Conservation (phyloP, 2,797 vertebrate species). For the Gymnopithys bicolor region DNA sequence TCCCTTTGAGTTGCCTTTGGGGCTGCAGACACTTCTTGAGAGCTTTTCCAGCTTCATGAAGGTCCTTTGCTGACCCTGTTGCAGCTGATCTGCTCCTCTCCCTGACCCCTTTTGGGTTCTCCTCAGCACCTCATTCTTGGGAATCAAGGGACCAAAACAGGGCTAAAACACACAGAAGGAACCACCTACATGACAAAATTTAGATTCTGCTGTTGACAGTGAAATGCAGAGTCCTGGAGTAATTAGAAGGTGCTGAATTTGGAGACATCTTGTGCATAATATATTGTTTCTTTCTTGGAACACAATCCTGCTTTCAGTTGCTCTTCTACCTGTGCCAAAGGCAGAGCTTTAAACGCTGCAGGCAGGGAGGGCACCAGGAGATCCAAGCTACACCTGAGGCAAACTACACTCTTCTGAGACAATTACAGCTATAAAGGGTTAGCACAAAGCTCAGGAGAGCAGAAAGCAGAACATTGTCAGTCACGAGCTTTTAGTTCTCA, state of each 20-base stretch:
- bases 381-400: background rate
- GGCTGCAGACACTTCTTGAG: background rate
- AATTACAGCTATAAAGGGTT: background rate
- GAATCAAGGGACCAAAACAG: background rate
- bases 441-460: constrained; percentile 21
- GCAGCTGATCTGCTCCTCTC: background rate
- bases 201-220: background rate
- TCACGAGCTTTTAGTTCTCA: background rate
- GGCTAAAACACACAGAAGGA: background rate
- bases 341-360: background rate
- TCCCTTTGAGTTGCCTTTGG: background rate
- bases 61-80: accelerated
- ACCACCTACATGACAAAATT: background rate
- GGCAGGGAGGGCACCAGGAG: background rate
- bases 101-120: background rate
- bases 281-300: background rate
- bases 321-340: background rate
- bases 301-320: background rate
- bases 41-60: background rate
- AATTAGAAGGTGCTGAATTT: background rate
- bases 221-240: background rate
- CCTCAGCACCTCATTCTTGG: background rate
- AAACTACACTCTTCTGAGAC: background rate
- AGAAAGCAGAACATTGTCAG: background rate
- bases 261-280: background rate